Conservation (phyloP, 2,888 invertebrate genomes). For the Lasioglossum lativentre region DNA sequence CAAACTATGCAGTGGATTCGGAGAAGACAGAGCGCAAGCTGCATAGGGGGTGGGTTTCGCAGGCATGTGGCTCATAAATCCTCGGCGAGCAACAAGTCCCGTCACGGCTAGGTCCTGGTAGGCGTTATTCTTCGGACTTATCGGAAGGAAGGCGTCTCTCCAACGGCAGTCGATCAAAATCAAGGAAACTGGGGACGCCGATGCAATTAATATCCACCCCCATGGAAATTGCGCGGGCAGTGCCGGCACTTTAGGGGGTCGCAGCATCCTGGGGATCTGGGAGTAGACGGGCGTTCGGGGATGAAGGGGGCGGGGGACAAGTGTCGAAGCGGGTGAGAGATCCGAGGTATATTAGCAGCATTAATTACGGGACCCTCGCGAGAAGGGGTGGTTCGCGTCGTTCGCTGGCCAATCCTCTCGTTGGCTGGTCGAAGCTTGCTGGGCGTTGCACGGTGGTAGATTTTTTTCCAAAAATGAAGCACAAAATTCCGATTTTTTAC, state of each 20-base stretch:
- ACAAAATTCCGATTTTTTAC: background rate
- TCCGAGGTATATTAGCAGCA: conserved; percentile 77
- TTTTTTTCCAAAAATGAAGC: background rate
- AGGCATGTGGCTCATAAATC: background rate
- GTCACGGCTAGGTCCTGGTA: background rate
- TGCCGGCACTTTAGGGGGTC: background rate
- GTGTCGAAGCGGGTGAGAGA: conserved; percentile 70
- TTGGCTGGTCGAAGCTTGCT: conserved; percentile 48
- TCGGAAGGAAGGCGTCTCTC: background rate
- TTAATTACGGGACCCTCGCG: conserved; percentile 76
- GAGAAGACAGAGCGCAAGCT: background rate
- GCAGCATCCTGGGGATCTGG: background rate
- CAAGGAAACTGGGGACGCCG: conserved; percentile 65
- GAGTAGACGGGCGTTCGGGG: background rate
- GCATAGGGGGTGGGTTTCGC: background rate
- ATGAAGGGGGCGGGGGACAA: conserved; percentile 31
- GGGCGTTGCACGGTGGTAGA: background rate
- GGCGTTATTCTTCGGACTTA: conserved; percentile 18
- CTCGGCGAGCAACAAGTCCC: conserved; percentile 50
- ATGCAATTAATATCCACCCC: conserved; percentile 68
- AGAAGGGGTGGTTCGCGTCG: conserved; percentile 27
- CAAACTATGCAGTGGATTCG: conserved; percentile 1
- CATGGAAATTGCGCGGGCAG: conserved; percentile 15
- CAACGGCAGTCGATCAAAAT: conserved; percentile 60
- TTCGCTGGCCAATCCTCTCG: conserved; percentile 43